Evolutionary conservation across 2,797 vertebrate species (phyloP), one percentile per base, ranked within the genome.

Genomic region (Orestias chungarensis): DNA sequence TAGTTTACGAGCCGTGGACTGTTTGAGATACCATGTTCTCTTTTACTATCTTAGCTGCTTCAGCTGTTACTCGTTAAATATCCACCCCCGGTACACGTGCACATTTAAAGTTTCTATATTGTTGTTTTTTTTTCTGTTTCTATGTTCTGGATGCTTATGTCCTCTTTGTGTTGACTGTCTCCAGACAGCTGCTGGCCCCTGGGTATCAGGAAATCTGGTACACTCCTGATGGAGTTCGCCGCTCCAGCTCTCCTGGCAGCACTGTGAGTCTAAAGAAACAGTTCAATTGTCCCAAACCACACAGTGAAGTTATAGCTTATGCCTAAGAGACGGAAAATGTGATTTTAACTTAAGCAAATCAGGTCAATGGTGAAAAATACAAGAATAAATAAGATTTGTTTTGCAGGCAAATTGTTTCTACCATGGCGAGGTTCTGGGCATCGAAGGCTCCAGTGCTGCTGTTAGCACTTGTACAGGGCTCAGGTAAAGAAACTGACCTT

Each of bases 381-480:
- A 55, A 5, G 6, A 35, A 35, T 20, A 87, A 18, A n/a, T 49
- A 20, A 55, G 9, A 61, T 70, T 66, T 73, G 64, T 79, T 70
- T 93, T 88, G 8, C 85, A 99, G 98, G 93, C 95, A 17, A 95
- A 99, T 82, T 99, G 98, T 88, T 96, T 97, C 78, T 99, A 98
- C 88, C 98, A 99, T 0, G 98, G 98, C 3, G 83, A 64, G 0
- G 95, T 99, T 82, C 87, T 89, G 69, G 95, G 93, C 15, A 5
- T 90, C 12, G 83, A 93, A 47, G 83, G 31, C 6, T 99, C 98
- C 84, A 96, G 95, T 0, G 95, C 97, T 71, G 91, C 85, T 0
- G 93, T 99, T 75, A 99, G 98, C 91, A 92, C 95, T 3, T 99
- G 98, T 89, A 89, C 74, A 71, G 98, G 98, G 84, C 93, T 97